phyloP scores from a whole-genome alignment of 2,113 vertebrate species.

The Poicephalus gulielmi region DNA sequence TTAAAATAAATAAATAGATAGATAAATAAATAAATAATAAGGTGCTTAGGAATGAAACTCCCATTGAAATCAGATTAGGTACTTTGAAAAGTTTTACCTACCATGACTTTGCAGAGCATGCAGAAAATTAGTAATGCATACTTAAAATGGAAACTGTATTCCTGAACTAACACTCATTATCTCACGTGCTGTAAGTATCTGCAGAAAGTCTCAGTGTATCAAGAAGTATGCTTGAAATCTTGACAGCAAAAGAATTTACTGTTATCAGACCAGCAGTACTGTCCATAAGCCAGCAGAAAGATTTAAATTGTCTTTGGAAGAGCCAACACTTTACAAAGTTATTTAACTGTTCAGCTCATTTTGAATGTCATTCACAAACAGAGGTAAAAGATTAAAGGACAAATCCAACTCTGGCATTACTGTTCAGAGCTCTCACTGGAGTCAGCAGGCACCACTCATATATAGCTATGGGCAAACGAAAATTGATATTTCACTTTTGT shows the following conservation, averaged over 20 bases:
- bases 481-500: neutral
- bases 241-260: neutral
- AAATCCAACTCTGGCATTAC: neutral
- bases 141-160: neutral
- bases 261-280: neutral
- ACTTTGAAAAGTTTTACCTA: neutral
- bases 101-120: neutral
- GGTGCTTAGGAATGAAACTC: neutral
- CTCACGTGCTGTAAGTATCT: neutral
- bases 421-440: neutral
- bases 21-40: neutral
- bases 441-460: neutral
- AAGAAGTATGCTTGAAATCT: neutral
- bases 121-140: neutral
- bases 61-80: neutral
- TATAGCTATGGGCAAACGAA: neutral
- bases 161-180: neutral
- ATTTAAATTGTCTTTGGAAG: neutral
- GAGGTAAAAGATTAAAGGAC: neutral
- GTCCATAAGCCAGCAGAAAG: neutral
- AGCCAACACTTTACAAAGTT: neutral
- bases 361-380: neutral
- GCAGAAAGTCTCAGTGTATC: neutral
- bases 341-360: neutral
- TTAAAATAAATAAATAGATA: neutral